phyloP scores from a whole-genome alignment of 2,888 invertebrate species.

The Limnephilus auricula region DNA sequence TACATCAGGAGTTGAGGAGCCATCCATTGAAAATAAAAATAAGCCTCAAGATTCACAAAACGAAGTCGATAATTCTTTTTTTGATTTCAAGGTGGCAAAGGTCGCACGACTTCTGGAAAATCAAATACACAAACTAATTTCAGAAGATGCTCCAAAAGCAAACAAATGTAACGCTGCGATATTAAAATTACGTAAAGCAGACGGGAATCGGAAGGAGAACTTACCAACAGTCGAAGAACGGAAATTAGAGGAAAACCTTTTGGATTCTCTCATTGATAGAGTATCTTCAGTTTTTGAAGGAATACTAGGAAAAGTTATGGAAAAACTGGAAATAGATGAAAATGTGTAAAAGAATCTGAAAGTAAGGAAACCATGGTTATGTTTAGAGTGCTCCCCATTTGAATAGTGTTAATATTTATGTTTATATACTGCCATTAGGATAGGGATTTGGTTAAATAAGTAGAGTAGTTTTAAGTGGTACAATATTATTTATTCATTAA shows the following conservation, averaged over 20 bases:
- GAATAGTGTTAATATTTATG: not conserved
- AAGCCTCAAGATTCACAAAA: not conserved
- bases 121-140: constrained; percentile 4
- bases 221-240: constrained; percentile 30
- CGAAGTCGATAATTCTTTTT: not conserved
- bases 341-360: not conserved
- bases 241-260: constrained; percentile 45
- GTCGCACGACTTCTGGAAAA: not conserved
- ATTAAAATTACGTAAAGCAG: constrained; percentile 5
- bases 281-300: constrained; percentile 47
- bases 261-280: constrained; percentile 41
- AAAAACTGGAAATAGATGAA: not conserved
- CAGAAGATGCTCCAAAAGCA: constrained; percentile 19
- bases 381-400: not conserved
- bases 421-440: not conserved
- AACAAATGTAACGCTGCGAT: not conserved
- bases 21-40: not conserved
- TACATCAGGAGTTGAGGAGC: not conserved
- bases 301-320: constrained; percentile 30
- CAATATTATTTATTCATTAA: constrained; percentile 82
- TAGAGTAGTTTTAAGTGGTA: constrained; percentile 78
- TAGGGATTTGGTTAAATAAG: constrained; percentile 70
- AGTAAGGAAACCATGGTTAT: not conserved
- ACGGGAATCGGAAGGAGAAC: constrained; percentile 9
- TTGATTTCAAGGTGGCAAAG: not conserved